These are phyloP conservation scores for Acanthurus lineatus DNA, from an alignment of 2,797 vertebrate genomes.

Conservation along the genomic window DNA sequence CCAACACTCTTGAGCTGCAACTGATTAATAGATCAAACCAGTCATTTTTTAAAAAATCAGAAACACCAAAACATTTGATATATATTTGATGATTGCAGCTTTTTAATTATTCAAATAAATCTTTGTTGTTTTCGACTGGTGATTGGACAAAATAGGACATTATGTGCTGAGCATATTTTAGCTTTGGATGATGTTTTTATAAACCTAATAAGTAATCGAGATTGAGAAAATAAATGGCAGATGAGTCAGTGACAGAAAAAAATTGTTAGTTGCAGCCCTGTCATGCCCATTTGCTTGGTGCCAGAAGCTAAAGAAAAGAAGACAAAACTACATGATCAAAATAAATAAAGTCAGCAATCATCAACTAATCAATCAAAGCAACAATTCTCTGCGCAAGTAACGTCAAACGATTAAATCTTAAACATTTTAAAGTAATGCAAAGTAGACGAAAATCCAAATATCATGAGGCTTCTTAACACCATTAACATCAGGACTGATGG, in stretches of 20 bases:
- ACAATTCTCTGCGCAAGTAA: not conserved
- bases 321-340: not conserved
- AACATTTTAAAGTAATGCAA: conserved; percentile 22
- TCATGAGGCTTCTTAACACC: not conserved
- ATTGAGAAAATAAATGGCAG: not conserved
- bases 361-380: not conserved
- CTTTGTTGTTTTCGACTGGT: not conserved
- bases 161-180: not conserved
- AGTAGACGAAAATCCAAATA: not conserved
- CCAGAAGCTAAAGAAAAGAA: not conserved
- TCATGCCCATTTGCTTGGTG: no score
- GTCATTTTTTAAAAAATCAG: not conserved
- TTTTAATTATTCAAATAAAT: not conserved
- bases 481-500: not conserved
- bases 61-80: not conserved
- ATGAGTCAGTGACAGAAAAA: not conserved
- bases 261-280: not conserved
- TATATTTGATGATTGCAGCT: not conserved
- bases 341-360: not conserved
- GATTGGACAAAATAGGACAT: not conserved
- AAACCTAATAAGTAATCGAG: not conserved
- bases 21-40: not conserved
- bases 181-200: not conserved
- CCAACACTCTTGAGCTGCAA: not conserved
- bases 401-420: not conserved